A percentile compares a stretch with the other conserved stretches of the same genome.
Evolutionary conservation across 2,113 vertebrate genomes (phyloP).

Genomic region (Tenebrosternarchus preto): DNA sequence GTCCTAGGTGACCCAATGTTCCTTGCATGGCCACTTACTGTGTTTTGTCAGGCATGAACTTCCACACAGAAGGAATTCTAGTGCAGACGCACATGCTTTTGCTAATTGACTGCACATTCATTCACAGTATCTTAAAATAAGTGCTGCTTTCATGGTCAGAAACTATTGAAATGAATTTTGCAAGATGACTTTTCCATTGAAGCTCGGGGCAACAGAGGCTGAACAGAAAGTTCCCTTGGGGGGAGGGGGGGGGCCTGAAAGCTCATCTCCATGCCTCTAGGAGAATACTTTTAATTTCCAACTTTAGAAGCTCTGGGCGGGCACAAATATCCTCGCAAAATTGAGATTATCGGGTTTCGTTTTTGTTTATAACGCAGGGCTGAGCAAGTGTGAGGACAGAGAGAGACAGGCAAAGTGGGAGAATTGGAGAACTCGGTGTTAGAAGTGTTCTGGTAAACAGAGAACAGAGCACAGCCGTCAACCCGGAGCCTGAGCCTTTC

Average conservation of each 20-base stretch:
- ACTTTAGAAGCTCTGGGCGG: background rate
- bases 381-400: background rate
- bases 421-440: background rate
- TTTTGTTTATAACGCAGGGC: background rate
- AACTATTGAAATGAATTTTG: slow-evolving; percentile 21
- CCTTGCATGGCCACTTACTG: background rate
- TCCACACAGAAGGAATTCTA: background rate
- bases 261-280: slow-evolving; percentile 3
- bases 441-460: background rate
- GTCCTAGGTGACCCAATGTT: background rate
- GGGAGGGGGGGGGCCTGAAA: background rate
- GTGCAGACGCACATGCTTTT: slow-evolving; percentile 14
- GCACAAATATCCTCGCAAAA: background rate
- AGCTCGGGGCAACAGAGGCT: slow-evolving; percentile 21
- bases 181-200: slow-evolving; percentile 24
- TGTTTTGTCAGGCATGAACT: background rate
- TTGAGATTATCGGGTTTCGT: no score
- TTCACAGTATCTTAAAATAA: background rate
- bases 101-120: slow-evolving; percentile 38
- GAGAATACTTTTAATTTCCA: background rate
- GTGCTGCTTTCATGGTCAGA: slow-evolving; percentile 10
- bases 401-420: background rate
- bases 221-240: background rate
- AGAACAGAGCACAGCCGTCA: background rate
- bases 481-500: background rate